Evolutionary conservation across 64 coral and sea anemone species (phyloP).

Genomic region (Pocillopora damicornis): DNA sequence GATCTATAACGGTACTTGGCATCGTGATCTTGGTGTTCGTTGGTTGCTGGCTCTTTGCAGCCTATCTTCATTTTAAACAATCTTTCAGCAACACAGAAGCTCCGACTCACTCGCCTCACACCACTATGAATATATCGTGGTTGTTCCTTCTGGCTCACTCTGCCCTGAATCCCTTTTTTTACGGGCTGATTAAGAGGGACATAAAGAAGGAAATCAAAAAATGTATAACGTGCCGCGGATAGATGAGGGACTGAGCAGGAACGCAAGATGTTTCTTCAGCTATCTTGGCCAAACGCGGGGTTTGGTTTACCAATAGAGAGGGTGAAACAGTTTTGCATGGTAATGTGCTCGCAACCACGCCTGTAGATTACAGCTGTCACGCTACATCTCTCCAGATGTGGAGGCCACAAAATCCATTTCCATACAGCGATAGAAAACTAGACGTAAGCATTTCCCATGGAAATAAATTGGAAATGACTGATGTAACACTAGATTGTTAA

Average conservation of each 20-base stretch:
- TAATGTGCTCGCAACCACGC: too few relatives aligned
- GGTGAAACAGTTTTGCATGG: too few relatives aligned
- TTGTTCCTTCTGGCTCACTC: slow-evolving; percentile 6
- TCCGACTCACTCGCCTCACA: not conserved
- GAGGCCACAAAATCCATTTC: too few relatives aligned
- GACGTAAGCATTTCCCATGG: too few relatives aligned
- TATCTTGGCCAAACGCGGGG: too few relatives aligned
- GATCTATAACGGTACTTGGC: slow-evolving; percentile 26
- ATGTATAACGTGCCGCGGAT: not conserved
- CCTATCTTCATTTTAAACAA: slow-evolving; percentile 21
- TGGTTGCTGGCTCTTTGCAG: slow-evolving; percentile 12
- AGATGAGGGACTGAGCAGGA: not conserved
- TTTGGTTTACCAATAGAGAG: too few relatives aligned
- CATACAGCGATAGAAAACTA: too few relatives aligned
- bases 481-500: too few relatives aligned
- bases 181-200: slow-evolving; percentile 30
- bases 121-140: slow-evolving; percentile 33
- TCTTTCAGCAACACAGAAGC: not conserved
- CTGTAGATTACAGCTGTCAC: too few relatives aligned
- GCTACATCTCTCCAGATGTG: too few relatives aligned
- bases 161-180: slow-evolving; percentile 12
- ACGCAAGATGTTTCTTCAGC: too few relatives aligned
- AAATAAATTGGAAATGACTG: too few relatives aligned
- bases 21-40: slow-evolving; percentile 20
- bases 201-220: slow-evolving; percentile 22